Conservation (phyloP, 1,140 invertebrate species). For the Penaeus japonicus region DNA sequence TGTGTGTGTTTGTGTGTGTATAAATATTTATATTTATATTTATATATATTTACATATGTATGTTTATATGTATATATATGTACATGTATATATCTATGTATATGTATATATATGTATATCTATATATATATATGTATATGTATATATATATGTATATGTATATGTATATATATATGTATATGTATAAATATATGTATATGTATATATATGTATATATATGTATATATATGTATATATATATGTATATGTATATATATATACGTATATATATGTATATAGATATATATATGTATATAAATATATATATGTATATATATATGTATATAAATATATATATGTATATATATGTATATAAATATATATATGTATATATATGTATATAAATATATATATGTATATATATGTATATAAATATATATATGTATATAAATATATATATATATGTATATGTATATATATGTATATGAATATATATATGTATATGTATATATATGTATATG, state of each 20-base stretch:
- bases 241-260: neutral
- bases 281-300: neutral
- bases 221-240: slow-evolving; percentile 24
- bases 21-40: neutral
- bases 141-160: neutral
- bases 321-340: neutral
- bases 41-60: neutral
- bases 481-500: neutral
- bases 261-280: neutral
- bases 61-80: neutral
- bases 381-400: neutral
- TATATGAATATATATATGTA: neutral
- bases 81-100: neutral
- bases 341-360: neutral
- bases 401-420: neutral
- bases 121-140: neutral
- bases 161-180: neutral
- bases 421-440: neutral
- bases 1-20: too few species aligned
- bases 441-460: neutral
- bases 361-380: neutral
- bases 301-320: neutral
- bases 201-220: neutral
- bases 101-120: neutral
- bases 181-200: slow-evolving; percentile 4